These are phyloP conservation scores for Halocynthia aurantium DNA, from an alignment of 23 tunicate species.

Conservation along the genomic window DNA sequence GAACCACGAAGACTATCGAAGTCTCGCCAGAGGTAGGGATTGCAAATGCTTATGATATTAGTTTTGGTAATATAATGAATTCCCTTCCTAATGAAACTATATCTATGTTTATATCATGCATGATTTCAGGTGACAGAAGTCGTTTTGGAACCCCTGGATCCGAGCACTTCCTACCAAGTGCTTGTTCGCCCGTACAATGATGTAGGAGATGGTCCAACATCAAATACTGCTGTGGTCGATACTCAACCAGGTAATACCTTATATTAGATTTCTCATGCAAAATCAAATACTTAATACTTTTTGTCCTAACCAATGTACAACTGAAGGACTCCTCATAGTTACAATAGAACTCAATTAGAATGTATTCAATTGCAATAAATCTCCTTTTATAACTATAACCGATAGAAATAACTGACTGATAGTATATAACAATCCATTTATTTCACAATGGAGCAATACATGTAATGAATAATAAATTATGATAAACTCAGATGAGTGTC, in stretches of 20 bases:
- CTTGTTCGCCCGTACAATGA: conserved; percentile 65
- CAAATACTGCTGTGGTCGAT: conserved; percentile 54
- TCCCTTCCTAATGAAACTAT: background rate
- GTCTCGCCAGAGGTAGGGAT: conserved; percentile 53
- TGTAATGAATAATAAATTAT: too few relatives aligned
- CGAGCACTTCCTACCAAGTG: conserved; percentile 70
- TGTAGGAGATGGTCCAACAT: conserved; percentile 85
- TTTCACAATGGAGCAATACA: too few relatives aligned
- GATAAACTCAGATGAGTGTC: too few relatives aligned
- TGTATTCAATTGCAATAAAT: too few relatives aligned
- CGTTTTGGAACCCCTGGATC: conserved; percentile 44
- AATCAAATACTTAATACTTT: too few relatives aligned
- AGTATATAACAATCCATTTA: too few relatives aligned
- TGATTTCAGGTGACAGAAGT: conserved; percentile 24
- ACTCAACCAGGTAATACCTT: conserved; percentile 75
- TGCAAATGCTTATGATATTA: background rate
- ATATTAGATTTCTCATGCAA: background rate
- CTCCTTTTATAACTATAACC: too few relatives aligned
- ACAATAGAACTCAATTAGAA: too few relatives aligned
- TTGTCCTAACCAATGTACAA: too few relatives aligned
- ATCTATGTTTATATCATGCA: background rate
- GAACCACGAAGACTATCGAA: conserved; percentile 54
- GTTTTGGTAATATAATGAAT: background rate
- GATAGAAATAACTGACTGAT: too few relatives aligned
- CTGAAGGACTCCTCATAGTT: too few relatives aligned